Evolutionary conservation across 2,888 invertebrate genomes (phyloP), one percentile per base, ranked within the genome.

Genomic region (Diaperis boleti): DNA sequence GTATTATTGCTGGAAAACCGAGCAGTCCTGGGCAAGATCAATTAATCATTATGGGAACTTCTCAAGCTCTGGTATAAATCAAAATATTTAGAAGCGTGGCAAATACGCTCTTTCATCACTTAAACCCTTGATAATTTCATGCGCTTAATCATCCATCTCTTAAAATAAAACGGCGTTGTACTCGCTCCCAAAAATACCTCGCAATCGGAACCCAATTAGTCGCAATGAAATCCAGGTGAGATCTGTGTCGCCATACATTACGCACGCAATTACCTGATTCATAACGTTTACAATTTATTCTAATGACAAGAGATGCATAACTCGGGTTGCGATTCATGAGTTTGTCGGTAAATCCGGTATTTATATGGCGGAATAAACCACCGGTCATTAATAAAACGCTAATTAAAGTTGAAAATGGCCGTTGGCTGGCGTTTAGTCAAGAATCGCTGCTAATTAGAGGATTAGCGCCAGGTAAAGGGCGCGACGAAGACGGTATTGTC

Each of bases 71-170:
- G 73, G 70, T 62, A 72, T 70, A 70, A 71, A 77, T 79, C 78
- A 77, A 77, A 79, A 79, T 77, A 79, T 78, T 79, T 79, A 72
- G 72, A 73, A 66, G 68, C 69, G 66, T 56, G 61, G 73, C 74
- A 75, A 76, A 78, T 75, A 73, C 63, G 69, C 69, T 76, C 75
- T 70, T 67, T 78, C 77, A 74, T 52, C 77, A 70, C 72, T 62
- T 74, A 69, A 68, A 70, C 66, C 73, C 74, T 73, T 76, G 74
- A 74, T 73, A 73, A 72, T 73, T 72, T 75, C 73, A 70, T 59
- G 66, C 67, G 71, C 70, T 74, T 70, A 74, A 74, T 74, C 73
- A 74, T 74, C 69, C 61, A 61, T 35, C 50, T 60, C 62, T 65
- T 60, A 54, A 61, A 62, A 65, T 65, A 57, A 33, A 10, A 10